Evolutionary conservation across 2,113 vertebrate genomes (phyloP).

Genomic region (Phaethon lepturus): DNA sequence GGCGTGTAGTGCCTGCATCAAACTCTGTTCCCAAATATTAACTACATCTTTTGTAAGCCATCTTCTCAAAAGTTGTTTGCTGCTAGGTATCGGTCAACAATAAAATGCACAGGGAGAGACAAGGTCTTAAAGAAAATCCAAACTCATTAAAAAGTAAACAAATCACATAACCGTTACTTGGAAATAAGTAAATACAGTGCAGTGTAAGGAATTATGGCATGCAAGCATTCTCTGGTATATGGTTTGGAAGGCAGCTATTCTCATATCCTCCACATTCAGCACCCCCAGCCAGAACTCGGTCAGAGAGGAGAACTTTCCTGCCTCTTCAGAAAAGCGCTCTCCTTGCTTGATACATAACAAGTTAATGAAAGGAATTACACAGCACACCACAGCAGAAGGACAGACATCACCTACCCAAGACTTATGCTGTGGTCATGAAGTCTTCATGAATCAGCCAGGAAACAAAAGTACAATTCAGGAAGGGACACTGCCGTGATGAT

Average conservation of each 20-base stretch:
- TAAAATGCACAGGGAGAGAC: neutral
- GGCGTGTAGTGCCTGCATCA: too few species aligned
- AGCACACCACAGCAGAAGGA: neutral
- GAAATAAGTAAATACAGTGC: neutral
- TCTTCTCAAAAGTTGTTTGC: neutral
- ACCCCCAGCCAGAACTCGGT: neutral
- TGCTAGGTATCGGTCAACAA: neutral
- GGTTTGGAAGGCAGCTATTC: neutral
- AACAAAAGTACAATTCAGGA: neutral
- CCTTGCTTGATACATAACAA: neutral
- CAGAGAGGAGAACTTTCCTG: neutral
- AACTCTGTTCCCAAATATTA: neutral
- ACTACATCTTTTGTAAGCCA: neutral
- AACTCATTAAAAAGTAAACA: neutral
- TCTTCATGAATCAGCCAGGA: neutral
- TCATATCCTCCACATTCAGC: neutral
- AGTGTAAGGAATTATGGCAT: neutral
- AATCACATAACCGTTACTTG: neutral
- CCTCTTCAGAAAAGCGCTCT: neutral
- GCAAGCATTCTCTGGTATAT: neutral
- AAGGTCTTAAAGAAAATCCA: neutral
- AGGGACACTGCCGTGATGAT: rapidly evolving
- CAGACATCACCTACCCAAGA: neutral
- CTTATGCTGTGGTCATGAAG: neutral
- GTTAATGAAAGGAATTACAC: neutral